Evolutionary conservation across 1,140 invertebrate genomes (phyloP).

Genomic region (Zophobas morio): DNA sequence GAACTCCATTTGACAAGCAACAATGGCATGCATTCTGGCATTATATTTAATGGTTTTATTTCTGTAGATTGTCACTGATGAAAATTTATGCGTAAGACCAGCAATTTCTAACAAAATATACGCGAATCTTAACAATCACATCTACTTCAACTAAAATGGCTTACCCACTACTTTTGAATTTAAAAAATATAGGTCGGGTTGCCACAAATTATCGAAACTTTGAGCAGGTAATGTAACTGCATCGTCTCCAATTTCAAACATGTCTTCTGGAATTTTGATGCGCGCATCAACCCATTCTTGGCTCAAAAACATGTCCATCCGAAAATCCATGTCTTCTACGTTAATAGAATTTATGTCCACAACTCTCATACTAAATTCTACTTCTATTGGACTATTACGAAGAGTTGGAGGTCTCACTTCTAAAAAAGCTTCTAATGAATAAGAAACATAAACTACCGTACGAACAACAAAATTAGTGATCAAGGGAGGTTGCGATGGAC

Average conservation of each 20-base stretch:
- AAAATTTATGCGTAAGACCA: constrained; percentile 84
- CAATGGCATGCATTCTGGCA: constrained; percentile 85
- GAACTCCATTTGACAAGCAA: constrained; percentile 90
- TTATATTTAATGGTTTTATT: constrained; percentile 86
- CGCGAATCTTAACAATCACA: neutral
- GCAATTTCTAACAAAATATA: constrained; percentile 77
- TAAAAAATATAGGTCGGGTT: constrained; percentile 88
- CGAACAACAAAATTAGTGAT: no score
- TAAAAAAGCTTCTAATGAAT: constrained; percentile 60
- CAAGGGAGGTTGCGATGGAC: no score
- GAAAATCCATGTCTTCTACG: constrained; percentile 90
- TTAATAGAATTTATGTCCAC: constrained; percentile 90
- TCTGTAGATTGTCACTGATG: constrained; percentile 81
- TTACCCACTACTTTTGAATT: constrained; percentile 88
- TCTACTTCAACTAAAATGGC: constrained; percentile 44
- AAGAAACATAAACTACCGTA: no score
- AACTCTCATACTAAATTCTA: constrained; percentile 85
- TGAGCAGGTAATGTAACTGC: constrained; percentile 84
- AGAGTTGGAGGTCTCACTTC: constrained; percentile 81
- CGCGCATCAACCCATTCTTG: constrained; percentile 86
- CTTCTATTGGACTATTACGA: constrained; percentile 77
- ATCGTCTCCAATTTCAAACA: constrained; percentile 84
- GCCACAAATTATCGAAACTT: constrained; percentile 88
- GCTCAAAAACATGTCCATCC: constrained; percentile 88
- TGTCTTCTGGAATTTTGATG: constrained; percentile 79